Conservation (phyloP, 2,113 vertebrate genomes). For the Plestiodon gilberti region DNA sequence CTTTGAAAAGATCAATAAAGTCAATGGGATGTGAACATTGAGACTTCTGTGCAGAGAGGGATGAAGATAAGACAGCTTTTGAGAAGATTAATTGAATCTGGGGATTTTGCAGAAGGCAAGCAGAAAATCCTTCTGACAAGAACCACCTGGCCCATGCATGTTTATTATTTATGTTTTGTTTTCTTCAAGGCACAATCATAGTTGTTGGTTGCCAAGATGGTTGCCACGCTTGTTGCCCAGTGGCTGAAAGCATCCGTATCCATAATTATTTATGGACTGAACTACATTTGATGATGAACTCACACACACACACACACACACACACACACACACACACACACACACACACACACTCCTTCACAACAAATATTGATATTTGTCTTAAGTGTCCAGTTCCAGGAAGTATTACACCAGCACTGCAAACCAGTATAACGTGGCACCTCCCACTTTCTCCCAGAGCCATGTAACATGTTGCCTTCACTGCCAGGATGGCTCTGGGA, state of each 20-base stretch:
- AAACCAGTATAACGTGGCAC: too few relatives aligned
- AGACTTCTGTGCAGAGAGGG: slow-evolving; percentile 7
- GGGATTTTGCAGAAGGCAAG: slow-evolving; percentile 20
- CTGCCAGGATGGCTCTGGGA: too few relatives aligned
- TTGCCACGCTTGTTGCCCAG: neutral
- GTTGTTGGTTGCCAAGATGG: neutral
- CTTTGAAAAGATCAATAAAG: slow-evolving; percentile 49
- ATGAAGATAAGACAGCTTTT: slow-evolving; percentile 38
- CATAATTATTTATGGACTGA: neutral
- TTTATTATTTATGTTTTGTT: slow-evolving; percentile 14
- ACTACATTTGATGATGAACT: neutral
- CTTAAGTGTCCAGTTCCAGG: neutral
- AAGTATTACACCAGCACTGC: neutral
- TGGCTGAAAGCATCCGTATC: neutral
- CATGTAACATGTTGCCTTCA: too few relatives aligned
- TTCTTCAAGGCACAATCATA: neutral
- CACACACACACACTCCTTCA: neutral
- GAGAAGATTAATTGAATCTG: neutral
- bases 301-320: too few relatives aligned
- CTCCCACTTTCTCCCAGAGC: too few relatives aligned
- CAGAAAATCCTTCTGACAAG: slow-evolving; percentile 9
- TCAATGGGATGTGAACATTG: slow-evolving; percentile 28
- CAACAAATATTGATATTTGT: neutral
- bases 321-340: too few relatives aligned
- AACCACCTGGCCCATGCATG: slow-evolving; percentile 1